Base-by-base conservation (phyloP, 1,140 invertebrate genomes). In the Plectus sambesii region DNA sequence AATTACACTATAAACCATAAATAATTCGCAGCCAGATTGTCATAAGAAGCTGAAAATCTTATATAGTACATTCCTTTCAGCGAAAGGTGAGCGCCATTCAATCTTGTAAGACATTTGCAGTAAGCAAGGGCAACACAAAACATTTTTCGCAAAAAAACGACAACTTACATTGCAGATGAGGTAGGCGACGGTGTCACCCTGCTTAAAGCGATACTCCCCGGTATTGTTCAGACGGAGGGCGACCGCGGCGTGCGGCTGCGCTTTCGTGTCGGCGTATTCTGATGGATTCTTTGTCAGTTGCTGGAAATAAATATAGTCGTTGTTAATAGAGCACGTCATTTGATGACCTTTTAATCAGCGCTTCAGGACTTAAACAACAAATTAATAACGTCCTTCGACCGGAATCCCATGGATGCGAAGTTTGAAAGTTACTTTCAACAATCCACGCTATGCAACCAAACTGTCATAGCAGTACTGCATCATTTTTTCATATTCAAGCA, bases 121-220 rank as follows among this genome's bases (percentile, higher is more conserved):
- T 40, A 8, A 9, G 9, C 8, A 25, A 40, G 17, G 30, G 30
- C n/a, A 58, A 38, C 9, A 22, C 22, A 3, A 12, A 35, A 5
- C 24, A 27, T n/a, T 20, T 19, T 27, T 23, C 19, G n/a, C 9
- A 12, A n/a, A 8, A 60, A 20, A n/a, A 36, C 45, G 39, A 25
- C 37, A 5, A 38, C 49, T 52, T 65, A 82, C 81, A 61, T 87
- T 76, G 69, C 93, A 99, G 62, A 99, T 87, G 2, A 98, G 77
- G 69, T 97, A 99, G 6, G 85, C 78, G 1, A 99, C 84, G 19
- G 87, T 89, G 68, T 99, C 94, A 0, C 92, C 92, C 57, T 81
- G 81, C 65, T 83, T 82, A 59, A 92, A 82, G 61, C 85, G 82
- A 61, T 62, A 56, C 60, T 69, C 47, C 62, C 52, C 30, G 44